A percentile compares a stretch with the other conserved stretches of the same genome.
Conservation (phyloP, 2,888 invertebrate genomes). For the Xanthia togata region DNA sequence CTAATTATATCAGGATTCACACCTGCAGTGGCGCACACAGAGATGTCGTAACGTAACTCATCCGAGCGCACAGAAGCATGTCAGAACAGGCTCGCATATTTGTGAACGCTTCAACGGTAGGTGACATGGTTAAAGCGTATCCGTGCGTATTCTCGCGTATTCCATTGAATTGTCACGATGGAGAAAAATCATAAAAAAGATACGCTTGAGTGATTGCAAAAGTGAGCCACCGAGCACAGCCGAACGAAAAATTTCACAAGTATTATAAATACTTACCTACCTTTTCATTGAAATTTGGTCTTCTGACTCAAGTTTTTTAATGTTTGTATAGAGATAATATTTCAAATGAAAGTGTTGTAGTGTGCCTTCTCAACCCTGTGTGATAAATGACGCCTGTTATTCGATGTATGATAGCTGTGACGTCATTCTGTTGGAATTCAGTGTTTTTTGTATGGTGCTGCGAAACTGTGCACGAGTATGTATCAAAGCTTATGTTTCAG, state of each 20-base stretch:
- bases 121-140: neutral
- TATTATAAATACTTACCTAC: neutral
- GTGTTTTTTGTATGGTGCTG: neutral
- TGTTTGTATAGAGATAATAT: slow-evolving; percentile 5
- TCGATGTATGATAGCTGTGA: slow-evolving; percentile 12
- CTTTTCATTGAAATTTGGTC: neutral
- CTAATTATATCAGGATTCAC: neutral
- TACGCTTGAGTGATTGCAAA: neutral
- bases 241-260: neutral
- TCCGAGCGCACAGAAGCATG: neutral
- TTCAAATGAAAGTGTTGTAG: slow-evolving; percentile 28
- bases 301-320: neutral
- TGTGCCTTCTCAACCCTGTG: neutral
- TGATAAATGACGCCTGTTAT: slow-evolving; percentile 27
- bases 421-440: neutral
- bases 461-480: neutral
- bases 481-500: neutral
- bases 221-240: too few species aligned
- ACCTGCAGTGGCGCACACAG: neutral
- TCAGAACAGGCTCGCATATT: neutral
- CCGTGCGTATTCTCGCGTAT: neutral
- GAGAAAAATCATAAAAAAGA: too few species aligned
- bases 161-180: neutral
- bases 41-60: neutral
- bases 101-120: neutral